Percentiles rank a stretch among this genome's conserved stretches.
phyloP scores from a whole-genome alignment of 2,113 vertebrate genomes.

The Gallinago media region DNA sequence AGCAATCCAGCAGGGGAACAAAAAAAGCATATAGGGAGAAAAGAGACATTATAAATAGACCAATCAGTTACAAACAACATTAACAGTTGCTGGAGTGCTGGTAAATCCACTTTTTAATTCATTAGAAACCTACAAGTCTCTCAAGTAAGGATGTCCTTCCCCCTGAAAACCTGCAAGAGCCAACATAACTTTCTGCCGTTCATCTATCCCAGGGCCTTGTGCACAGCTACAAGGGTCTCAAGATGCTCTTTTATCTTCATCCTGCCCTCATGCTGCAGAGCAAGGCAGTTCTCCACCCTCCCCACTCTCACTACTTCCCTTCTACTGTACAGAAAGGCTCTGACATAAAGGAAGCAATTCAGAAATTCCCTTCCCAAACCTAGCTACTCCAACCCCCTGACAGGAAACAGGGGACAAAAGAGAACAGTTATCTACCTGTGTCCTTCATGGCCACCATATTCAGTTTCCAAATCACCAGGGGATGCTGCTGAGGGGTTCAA shows the following conservation, averaged over 20 bases:
- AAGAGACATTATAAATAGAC: neutral
- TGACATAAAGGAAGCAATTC: neutral
- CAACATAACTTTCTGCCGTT: neutral
- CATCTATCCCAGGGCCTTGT: neutral
- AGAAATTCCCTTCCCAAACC: neutral
- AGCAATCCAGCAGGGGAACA: neutral
- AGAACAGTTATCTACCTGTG: neutral
- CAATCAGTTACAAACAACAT: neutral
- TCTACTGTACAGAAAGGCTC: neutral
- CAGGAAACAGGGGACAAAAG: neutral
- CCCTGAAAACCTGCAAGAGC: neutral
- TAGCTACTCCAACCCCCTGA: neutral
- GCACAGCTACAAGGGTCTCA: neutral
- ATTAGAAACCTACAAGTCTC: neutral
- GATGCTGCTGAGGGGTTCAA: neutral
- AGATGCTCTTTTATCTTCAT: neutral
- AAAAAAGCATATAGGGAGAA: neutral
- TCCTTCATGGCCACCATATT: neutral
- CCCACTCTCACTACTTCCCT: neutral
- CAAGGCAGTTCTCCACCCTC: neutral
- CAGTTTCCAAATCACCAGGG: neutral
- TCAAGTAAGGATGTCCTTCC: neutral
- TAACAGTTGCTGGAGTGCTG: rapidly evolving
- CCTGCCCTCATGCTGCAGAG: neutral
- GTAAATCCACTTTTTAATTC: neutral